Percentiles rank a stretch among this genome's conserved stretches.
phyloP scores from a whole-genome alignment of 2,113 vertebrate genomes.

The Apteryx owenii region DNA sequence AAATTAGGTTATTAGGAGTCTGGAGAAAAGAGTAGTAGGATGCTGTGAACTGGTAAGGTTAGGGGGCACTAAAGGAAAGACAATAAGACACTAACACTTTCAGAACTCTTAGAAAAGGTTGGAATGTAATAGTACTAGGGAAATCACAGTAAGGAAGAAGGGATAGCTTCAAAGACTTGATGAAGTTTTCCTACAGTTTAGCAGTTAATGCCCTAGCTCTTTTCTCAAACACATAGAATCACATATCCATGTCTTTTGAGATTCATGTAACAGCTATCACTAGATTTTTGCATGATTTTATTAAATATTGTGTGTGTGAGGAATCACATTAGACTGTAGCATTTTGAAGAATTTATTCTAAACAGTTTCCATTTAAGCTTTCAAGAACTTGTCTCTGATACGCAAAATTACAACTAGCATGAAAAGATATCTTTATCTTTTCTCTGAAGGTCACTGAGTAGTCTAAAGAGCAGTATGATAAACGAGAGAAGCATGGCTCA shows the following conservation, averaged over 20 bases:
- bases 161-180: not conserved
- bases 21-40: not conserved
- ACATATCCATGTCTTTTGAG: not conserved
- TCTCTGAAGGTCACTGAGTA: not conserved
- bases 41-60: not conserved
- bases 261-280: not conserved
- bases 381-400: not conserved
- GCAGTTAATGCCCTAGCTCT: not conserved
- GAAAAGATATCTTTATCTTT: not conserved
- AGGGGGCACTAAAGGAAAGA: not conserved
- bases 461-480: not conserved
- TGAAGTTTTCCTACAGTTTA: not conserved
- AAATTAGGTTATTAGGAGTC: not conserved
- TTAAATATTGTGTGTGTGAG: not conserved
- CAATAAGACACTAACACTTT: not conserved
- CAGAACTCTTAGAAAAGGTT: not conserved
- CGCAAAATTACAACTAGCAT: not conserved
- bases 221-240: not conserved
- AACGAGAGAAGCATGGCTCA: fast-evolving
- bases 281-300: not conserved
- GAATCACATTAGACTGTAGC: not conserved
- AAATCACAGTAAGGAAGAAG: not conserved
- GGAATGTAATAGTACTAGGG: not conserved
- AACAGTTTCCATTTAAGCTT: not conserved
- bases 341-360: not conserved